Conservation (phyloP, 2,888 invertebrate genomes). For the Synanthedon tipuliformis region DNA sequence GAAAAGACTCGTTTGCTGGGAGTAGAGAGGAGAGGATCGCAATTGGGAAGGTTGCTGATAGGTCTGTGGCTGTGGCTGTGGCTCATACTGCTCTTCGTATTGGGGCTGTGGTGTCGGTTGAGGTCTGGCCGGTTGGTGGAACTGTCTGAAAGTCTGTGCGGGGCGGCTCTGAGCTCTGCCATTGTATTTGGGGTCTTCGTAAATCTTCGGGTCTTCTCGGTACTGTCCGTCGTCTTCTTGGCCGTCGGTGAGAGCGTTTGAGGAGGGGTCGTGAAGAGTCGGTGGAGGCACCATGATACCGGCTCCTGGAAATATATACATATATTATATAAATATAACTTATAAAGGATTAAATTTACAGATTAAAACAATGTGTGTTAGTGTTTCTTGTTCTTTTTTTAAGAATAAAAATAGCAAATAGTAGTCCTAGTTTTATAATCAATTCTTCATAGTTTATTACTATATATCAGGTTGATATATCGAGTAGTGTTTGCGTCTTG, state of each 20-base stretch:
- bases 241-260: conserved; percentile 68
- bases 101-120: conserved; percentile 24
- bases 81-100: conserved; percentile 21
- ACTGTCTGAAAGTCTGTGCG: conserved; percentile 29
- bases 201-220: conserved; percentile 84
- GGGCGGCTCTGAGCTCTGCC: conserved; percentile 31
- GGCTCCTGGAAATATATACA: conserved; percentile 44
- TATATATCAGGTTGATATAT: too few species aligned
- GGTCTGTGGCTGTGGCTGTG: conserved; percentile 16
- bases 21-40: conserved; percentile 20
- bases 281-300: conserved; percentile 88
- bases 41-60: conserved; percentile 13
- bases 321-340: too few species aligned
- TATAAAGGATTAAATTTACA: too few species aligned
- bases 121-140: conserved; percentile 22
- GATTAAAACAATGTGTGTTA: too few species aligned
- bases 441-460: too few species aligned
- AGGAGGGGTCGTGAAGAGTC: conserved; percentile 68
- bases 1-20: conserved; percentile 24
- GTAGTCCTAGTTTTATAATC: too few species aligned
- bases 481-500: too few species aligned
- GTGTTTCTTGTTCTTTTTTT: too few species aligned
- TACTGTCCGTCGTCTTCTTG: conserved; percentile 89
- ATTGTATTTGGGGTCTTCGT: conserved; percentile 78
- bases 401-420: too few species aligned